Evolutionary conservation across 2,113 vertebrate species (phyloP), one percentile per base, ranked within the genome.

Genomic region (Paedocypris sp.): DNA sequence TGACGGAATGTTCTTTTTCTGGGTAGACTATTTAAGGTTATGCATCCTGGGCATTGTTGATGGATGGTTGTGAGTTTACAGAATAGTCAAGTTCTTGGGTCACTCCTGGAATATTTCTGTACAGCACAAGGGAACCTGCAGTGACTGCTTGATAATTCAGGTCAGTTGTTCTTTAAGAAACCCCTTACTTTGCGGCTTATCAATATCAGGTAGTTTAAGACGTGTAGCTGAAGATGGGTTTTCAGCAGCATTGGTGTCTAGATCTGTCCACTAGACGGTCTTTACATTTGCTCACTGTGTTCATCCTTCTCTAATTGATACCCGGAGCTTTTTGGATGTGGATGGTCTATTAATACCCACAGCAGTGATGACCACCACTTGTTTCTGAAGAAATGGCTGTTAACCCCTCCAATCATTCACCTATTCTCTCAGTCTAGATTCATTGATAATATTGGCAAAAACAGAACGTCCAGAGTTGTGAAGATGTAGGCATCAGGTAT

Each of bases 151-250:
- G 69, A 75, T 80, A 78, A 81, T 84, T 71, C 73, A 84, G 82
- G 82, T 85, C 82, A 85, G 63, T 45, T 68, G 50, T 65, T 80
- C 78, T n/a, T n/a, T n/a, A 82, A 80, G 84, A 79, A 83, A 81
- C 79, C 70, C 15, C 8, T 7, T 3, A 8, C 18, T n/a, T n/a
- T n/a, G n/a, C n/a, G n/a, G 16, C 53, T 13, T 42, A 12, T 32
- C 25, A 57, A 42, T 57, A 28, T n/a, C 16, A 12, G 38, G 19
- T 42, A 31, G 15, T 57, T 31, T 57, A 18, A 57, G 16, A 41
- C 23, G n/a, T n/a, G n/a, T 11, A 9, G 16, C 15, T 43, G 20
- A 43, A 57, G 26, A 31, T 15, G 53, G 38, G 42, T 43, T 42
- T 19, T 16, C 29, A 39, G 43, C 43, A 36, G 13, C 38, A 20